Conservation (phyloP, 2,888 invertebrate genomes). For the Caenorhabditis zanzibari region DNA sequence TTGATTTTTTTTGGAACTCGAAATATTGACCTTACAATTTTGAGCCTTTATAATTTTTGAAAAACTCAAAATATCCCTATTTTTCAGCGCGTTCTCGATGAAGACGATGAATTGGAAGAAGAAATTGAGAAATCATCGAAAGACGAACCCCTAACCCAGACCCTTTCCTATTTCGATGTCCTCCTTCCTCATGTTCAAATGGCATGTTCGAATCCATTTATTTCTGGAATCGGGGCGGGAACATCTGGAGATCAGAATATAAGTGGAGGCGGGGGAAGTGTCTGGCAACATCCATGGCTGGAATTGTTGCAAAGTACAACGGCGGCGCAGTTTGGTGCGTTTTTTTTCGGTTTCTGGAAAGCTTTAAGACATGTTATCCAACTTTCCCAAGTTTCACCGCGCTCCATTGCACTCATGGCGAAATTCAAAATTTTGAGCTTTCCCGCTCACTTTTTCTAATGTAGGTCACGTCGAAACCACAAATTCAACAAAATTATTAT, state of each 20-base stretch:
- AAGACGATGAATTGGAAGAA: slow-evolving; percentile 54
- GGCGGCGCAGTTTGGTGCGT: slow-evolving; percentile 73
- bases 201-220: slow-evolving; percentile 79
- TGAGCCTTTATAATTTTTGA: too few species aligned
- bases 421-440: too few species aligned
- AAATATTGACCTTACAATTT: too few species aligned
- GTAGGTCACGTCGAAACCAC: too few species aligned
- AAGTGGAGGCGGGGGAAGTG: slow-evolving; percentile 7
- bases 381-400: too few species aligned
- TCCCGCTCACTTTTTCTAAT: too few species aligned
- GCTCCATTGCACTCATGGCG: too few species aligned
- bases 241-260: slow-evolving; percentile 45
- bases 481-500: too few species aligned
- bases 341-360: neutral
- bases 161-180: slow-evolving; percentile 81
- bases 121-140: slow-evolving; percentile 32
- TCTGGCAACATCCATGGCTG: slow-evolving; percentile 78
- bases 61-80: too few species aligned
- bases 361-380: too few species aligned
- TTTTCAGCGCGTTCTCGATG: slow-evolving; percentile 12
- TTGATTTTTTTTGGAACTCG: too few species aligned
- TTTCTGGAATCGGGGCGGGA: slow-evolving; percentile 67
- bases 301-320: slow-evolving; percentile 77
- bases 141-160: slow-evolving; percentile 69
- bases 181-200: slow-evolving; percentile 82